Conservation (phyloP, 2,113 vertebrate genomes). For the Percina caprodes region DNA sequence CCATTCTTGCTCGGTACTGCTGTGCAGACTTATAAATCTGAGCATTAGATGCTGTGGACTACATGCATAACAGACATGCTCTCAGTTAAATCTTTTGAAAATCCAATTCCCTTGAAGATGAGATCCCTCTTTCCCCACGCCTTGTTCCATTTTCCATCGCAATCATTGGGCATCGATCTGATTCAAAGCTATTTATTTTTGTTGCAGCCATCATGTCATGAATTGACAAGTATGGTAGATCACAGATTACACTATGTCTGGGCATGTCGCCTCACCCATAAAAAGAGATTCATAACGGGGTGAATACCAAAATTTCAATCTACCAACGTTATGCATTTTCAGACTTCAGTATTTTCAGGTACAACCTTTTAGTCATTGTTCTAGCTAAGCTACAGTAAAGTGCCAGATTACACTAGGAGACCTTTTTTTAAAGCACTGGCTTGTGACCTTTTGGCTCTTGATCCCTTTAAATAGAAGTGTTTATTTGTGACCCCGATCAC, state of each 20-base stretch:
- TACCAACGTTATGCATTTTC: neutral
- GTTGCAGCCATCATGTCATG: constrained; percentile 61
- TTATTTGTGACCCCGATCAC: neutral
- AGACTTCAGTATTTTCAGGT: neutral
- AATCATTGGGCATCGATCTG: constrained; percentile 78
- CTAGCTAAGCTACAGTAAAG: neutral
- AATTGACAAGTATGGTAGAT: constrained; percentile 72
- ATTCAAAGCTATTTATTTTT: constrained; percentile 79
- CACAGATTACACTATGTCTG: constrained; percentile 59
- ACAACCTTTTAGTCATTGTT: constrained; percentile 11
- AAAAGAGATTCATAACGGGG: constrained; percentile 13
- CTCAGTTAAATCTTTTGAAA: constrained; percentile 76
- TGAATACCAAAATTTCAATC: constrained; percentile 11
- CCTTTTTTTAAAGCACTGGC: neutral
- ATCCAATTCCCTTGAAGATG: constrained; percentile 80
- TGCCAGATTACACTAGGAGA: neutral
- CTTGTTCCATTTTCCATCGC: constrained; percentile 72
- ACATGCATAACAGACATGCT: constrained; percentile 58
- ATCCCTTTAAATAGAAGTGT: neutral
- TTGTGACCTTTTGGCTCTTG: neutral
- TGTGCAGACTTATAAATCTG: constrained; percentile 51
- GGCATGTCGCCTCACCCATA: constrained; percentile 2
- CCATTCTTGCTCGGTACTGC: neutral
- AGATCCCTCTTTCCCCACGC: constrained; percentile 65
- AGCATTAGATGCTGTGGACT: constrained; percentile 31